Percentiles rank a stretch among this genome's conserved stretches.
These are phyloP conservation scores for Callinectes sapidus DNA, from an alignment of 2,888 invertebrate genomes.

Conservation along the genomic window DNA sequence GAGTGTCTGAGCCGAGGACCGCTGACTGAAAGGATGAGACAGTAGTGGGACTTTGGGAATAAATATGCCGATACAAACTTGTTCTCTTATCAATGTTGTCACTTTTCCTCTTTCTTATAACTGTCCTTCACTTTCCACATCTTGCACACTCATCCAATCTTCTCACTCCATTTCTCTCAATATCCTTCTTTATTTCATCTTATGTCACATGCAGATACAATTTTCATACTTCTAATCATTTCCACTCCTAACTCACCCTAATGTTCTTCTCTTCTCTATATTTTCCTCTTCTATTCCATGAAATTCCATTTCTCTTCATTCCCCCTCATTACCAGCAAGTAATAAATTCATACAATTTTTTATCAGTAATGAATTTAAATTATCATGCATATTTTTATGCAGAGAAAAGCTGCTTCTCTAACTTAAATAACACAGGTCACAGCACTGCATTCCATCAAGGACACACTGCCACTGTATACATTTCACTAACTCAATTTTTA, in stretches of 20 bases:
- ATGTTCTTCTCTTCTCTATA: too few relatives aligned
- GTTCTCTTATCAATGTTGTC: neutral
- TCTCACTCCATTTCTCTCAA: neutral
- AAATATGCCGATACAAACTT: neutral
- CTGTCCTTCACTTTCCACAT: neutral
- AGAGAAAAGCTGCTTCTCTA: too few relatives aligned
- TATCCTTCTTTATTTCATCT: too few relatives aligned
- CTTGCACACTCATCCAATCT: neutral
- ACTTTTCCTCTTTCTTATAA: neutral
- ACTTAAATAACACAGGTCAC: neutral
- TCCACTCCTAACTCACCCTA: too few relatives aligned
- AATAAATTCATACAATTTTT: too few relatives aligned
- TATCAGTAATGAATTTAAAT: too few relatives aligned
- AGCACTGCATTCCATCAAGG: neutral
- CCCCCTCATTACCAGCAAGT: too few relatives aligned
- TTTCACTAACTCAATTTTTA: neutral
- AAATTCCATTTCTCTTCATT: too few relatives aligned
- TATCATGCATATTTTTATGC: too few relatives aligned
- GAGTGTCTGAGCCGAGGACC: neutral
- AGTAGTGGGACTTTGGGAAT: neutral
- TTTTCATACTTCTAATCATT: too few relatives aligned
- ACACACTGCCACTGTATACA: neutral
- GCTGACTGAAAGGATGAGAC: neutral
- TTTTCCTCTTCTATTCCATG: too few relatives aligned
- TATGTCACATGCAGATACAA: neutral